Conservation (phyloP, 2,888 invertebrate species). For the Argyresthia albistria region DNA sequence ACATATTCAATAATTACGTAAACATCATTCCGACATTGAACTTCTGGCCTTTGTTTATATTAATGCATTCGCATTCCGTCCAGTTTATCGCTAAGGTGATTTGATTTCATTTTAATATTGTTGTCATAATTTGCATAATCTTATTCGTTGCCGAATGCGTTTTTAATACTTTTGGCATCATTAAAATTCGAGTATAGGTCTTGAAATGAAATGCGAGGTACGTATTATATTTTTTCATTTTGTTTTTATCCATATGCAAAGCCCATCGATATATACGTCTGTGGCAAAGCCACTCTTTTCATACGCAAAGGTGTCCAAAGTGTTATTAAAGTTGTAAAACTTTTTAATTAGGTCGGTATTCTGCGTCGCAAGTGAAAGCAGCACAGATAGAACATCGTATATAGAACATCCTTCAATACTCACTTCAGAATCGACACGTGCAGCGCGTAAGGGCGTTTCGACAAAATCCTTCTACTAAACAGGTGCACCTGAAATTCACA, state of each 20-base stretch:
- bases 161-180: too few species aligned
- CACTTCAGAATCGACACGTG: neutral
- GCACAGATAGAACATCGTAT: neutral
- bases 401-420: neutral
- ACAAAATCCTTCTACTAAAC: neutral
- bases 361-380: too few species aligned
- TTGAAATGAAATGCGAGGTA: too few species aligned
- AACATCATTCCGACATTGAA: neutral
- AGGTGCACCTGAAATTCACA: neutral
- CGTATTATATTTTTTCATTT: too few species aligned
- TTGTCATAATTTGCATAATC: neutral
- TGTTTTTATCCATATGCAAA: too few species aligned
- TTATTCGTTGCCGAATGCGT: neutral
- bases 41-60: neutral
- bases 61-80: neutral
- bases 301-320: too few species aligned
- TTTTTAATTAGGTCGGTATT: too few species aligned
- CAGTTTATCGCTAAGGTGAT: neutral
- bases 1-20: neutral
- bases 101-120: neutral
- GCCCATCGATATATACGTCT: too few species aligned
- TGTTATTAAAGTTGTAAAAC: too few species aligned
- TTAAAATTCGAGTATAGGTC: too few species aligned
- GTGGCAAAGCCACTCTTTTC: too few species aligned
- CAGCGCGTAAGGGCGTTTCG: neutral